Conservation (phyloP, 2,888 invertebrate genomes). For the Macrophya alboannulata region DNA sequence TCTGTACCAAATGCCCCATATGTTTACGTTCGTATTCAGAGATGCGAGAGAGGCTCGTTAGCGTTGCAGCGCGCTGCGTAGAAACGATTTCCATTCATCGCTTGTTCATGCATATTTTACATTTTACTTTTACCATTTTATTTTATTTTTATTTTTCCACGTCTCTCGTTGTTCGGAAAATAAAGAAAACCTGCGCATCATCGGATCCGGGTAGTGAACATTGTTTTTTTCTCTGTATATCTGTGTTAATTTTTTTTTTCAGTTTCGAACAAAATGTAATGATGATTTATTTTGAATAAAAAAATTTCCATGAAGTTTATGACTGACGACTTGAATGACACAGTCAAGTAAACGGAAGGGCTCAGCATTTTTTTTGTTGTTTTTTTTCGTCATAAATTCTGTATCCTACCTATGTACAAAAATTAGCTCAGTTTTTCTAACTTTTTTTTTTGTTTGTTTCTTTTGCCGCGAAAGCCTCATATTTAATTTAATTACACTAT, state of each 20-base stretch:
- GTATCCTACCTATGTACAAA: neutral
- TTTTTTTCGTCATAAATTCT: neutral
- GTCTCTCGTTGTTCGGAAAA: neutral
- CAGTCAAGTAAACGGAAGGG: neutral
- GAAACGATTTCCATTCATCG: slow-evolving; percentile 10
- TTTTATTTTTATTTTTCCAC: neutral
- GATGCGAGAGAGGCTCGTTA: slow-evolving; percentile 17
- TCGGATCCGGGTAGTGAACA: neutral
- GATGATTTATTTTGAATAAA: neutral
- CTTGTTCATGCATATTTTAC: neutral
- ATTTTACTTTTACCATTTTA: neutral
- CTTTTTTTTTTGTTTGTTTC: too few relatives aligned
- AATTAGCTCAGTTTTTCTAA: neutral
- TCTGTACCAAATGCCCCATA: neutral
- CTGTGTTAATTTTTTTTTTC: neutral
- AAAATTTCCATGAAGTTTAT: too few relatives aligned
- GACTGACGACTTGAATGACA: neutral
- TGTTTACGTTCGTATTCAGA: slow-evolving; percentile 15
- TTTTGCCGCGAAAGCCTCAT: neutral
- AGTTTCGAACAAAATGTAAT: neutral
- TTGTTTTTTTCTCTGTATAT: neutral
- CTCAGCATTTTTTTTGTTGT: neutral
- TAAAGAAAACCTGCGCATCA: neutral
- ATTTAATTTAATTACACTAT: slow-evolving; percentile 1
- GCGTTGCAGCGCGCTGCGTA: slow-evolving; percentile 6